These are phyloP conservation scores for Thymelicus lineola DNA, from an alignment of 2,888 invertebrate genomes.

Conservation along the genomic window DNA sequence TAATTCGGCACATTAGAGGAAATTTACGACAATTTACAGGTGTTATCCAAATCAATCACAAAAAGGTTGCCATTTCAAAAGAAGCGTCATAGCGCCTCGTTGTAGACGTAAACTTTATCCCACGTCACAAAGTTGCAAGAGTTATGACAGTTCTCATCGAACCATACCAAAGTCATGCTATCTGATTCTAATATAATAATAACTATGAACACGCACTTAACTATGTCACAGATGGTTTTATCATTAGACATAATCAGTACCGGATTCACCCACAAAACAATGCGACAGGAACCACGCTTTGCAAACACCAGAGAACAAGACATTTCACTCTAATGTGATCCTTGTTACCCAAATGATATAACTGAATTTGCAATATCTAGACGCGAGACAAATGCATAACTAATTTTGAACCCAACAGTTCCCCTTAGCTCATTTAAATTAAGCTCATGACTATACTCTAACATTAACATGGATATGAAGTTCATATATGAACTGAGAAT, in stretches of 20 bases:
- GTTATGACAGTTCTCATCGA: neutral
- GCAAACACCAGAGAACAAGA: conserved; percentile 24
- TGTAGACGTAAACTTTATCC: too few species aligned
- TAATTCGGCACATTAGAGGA: too few species aligned
- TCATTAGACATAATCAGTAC: conserved; percentile 60
- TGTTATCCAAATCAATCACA: too few species aligned
- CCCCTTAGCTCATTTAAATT: conserved; percentile 16
- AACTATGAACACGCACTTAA: conserved; percentile 6
- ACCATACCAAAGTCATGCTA: neutral
- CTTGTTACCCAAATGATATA: conserved; percentile 20
- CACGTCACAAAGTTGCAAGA: too few species aligned
- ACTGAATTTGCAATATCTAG: conserved; percentile 11
- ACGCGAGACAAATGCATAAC: conserved; percentile 9
- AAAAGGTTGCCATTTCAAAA: too few species aligned
- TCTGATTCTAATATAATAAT: conserved; percentile 6
- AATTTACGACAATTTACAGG: too few species aligned
- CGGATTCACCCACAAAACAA: conserved; percentile 72
- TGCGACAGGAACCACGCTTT: conserved; percentile 74
- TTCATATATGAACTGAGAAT: neutral
- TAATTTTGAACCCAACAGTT: conserved; percentile 27
- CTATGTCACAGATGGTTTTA: conserved; percentile 45
- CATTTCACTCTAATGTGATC: conserved; percentile 22
- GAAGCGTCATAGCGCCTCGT: too few species aligned
- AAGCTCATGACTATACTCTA: neutral
- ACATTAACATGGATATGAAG: neutral